phyloP scores from a whole-genome alignment of 2,888 invertebrate genomes.

The Alloscopus bannaensis region DNA sequence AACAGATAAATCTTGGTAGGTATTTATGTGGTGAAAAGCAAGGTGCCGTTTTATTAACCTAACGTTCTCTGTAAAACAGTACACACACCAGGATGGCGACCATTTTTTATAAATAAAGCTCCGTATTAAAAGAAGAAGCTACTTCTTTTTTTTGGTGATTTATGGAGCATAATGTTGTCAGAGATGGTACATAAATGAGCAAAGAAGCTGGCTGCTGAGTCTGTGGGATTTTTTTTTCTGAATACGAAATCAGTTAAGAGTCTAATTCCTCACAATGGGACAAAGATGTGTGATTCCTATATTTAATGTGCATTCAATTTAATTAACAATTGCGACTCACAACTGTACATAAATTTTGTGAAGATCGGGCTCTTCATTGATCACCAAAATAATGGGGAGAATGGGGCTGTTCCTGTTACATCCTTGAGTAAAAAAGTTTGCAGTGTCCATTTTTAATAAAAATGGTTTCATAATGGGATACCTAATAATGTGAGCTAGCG shows the following conservation, averaged over 20 bases:
- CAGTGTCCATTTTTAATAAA: constrained; percentile 22
- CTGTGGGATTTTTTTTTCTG: too few relatives aligned
- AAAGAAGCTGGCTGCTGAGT: too few relatives aligned
- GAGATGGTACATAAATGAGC: too few relatives aligned
- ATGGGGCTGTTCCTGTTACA: constrained; percentile 23
- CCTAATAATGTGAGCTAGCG: constrained; percentile 15
- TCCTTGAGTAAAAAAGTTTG: constrained; percentile 8
- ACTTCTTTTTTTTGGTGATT: too few relatives aligned
- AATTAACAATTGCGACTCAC: constrained; percentile 27
- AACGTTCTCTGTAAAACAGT: too few relatives aligned
- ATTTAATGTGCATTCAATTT: not conserved
- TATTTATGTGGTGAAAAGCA: too few relatives aligned
- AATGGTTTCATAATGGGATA: not conserved
- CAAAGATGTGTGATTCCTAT: not conserved
- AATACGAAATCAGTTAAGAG: constrained; percentile 10
- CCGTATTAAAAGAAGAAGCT: too few relatives aligned
- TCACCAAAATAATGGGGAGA: too few relatives aligned
- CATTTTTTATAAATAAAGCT: too few relatives aligned
- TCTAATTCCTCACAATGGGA: constrained; percentile 3
- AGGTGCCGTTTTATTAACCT: too few relatives aligned
- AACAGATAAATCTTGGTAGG: too few relatives aligned
- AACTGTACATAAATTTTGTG: not conserved
- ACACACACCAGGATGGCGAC: too few relatives aligned
- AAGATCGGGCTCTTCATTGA: not conserved
- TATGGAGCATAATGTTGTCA: constrained; percentile 7